phyloP scores from a whole-genome alignment of 2,888 invertebrate genomes.

The Drosophila multiciliata region DNA sequence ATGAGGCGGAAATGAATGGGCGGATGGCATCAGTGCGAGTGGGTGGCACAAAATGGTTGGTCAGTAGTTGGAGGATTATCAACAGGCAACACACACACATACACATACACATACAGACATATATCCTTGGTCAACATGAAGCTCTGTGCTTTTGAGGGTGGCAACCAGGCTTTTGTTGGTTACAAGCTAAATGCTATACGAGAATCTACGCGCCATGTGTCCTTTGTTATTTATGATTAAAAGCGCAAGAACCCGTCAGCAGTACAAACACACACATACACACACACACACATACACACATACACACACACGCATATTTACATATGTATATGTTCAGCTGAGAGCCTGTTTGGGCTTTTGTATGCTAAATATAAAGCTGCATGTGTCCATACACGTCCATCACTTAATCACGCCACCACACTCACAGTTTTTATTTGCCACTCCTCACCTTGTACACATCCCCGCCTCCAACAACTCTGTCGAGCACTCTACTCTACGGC shows the following conservation, averaged over 20 bases:
- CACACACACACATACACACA: slow-evolving; percentile 28
- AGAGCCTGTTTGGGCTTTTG: slow-evolving; percentile 59
- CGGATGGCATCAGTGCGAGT: slow-evolving; percentile 56
- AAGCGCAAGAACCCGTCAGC: slow-evolving; percentile 76
- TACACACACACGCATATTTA: slow-evolving; percentile 45
- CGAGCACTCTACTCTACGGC: slow-evolving; percentile 7
- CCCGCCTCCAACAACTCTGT: too few relatives aligned
- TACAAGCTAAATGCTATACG: slow-evolving; percentile 74
- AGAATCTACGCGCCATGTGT: slow-evolving; percentile 75
- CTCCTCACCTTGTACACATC: slow-evolving; percentile 1
- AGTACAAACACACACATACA: slow-evolving; percentile 24
- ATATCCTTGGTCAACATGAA: slow-evolving; percentile 63
- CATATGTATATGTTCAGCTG: slow-evolving; percentile 44
- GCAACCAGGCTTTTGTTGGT: slow-evolving; percentile 66
- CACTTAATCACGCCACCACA: slow-evolving; percentile 81
- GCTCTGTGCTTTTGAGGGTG: slow-evolving; percentile 41
- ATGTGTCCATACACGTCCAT: slow-evolving; percentile 81
- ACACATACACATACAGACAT: slow-evolving; percentile 12
- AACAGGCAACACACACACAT: slow-evolving; percentile 60
- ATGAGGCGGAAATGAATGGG: slow-evolving; percentile 79
- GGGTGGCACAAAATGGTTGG: slow-evolving; percentile 28
- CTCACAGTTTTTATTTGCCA: slow-evolving; percentile 44
- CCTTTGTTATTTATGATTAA: slow-evolving; percentile 81
- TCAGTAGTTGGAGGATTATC: slow-evolving; percentile 69
- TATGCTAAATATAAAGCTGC: slow-evolving; percentile 81